Conservation (phyloP, 2,888 invertebrate species). For the Diarsia dahlii region DNA sequence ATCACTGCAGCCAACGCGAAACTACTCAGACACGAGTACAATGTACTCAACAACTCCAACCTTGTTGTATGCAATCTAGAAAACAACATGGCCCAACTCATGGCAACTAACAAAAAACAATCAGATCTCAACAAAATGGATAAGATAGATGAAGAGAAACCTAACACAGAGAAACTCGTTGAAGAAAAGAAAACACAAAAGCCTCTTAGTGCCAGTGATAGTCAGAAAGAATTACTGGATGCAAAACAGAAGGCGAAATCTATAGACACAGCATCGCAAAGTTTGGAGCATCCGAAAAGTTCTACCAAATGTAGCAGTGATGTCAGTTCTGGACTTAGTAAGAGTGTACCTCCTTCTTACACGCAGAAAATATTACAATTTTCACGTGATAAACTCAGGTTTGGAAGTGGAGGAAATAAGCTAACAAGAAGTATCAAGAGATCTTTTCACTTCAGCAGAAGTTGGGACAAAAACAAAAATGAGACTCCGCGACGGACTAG, state of each 20-base stretch:
- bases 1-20: slow-evolving; percentile 87
- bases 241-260: slow-evolving; percentile 80
- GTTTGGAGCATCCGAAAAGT: slow-evolving; percentile 86
- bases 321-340: slow-evolving; percentile 85
- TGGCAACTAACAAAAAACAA: slow-evolving; percentile 83
- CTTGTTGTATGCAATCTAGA: slow-evolving; percentile 88
- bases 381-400: slow-evolving; percentile 87
- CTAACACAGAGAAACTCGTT: slow-evolving; percentile 70
- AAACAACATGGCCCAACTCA: slow-evolving; percentile 88
- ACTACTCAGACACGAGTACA: slow-evolving; percentile 86
- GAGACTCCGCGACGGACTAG: slow-evolving; percentile 85
- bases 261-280: slow-evolving; percentile 86
- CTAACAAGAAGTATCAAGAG: slow-evolving; percentile 88
- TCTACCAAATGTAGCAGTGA: slow-evolving; percentile 86
- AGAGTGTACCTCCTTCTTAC: slow-evolving; percentile 89
- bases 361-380: slow-evolving; percentile 89
- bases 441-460: slow-evolving; percentile 87
- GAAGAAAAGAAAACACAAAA: slow-evolving; percentile 63
- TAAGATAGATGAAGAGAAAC: slow-evolving; percentile 86
- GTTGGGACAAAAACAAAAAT: slow-evolving; percentile 86
- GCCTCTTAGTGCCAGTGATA: slow-evolving; percentile 57
- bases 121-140: slow-evolving; percentile 84
- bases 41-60: slow-evolving; percentile 88
- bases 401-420: slow-evolving; percentile 87
- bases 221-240: slow-evolving; percentile 70